Evolutionary conservation across 1,140 invertebrate species (phyloP).

Genomic region (Drosophila virilis): DNA sequence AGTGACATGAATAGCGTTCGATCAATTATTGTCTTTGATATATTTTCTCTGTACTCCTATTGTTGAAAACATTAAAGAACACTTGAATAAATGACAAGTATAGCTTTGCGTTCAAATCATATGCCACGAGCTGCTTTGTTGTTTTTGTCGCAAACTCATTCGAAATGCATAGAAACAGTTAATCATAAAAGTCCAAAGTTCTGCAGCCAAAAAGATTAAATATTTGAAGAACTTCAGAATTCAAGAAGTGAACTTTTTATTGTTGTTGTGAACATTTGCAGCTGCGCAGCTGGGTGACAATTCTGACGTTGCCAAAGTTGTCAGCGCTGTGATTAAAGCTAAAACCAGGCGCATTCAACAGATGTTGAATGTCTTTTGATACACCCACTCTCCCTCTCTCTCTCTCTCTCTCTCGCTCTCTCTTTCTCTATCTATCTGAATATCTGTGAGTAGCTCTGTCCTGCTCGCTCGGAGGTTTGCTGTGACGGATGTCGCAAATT

Average conservation of each 20-base stretch:
- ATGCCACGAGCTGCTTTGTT: slow-evolving; percentile 10
- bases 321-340: slow-evolving; percentile 21
- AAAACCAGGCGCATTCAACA: slow-evolving; percentile 28
- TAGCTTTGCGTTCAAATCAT: no score
- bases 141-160: slow-evolving; percentile 42
- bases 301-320: slow-evolving; percentile 43
- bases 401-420: neutral
- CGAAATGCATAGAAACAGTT: slow-evolving; percentile 61
- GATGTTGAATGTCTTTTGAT: neutral
- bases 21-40: no score
- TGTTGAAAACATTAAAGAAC: neutral
- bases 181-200: slow-evolving; percentile 37
- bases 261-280: slow-evolving; percentile 43
- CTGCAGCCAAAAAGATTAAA: slow-evolving; percentile 36
- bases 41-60: no score
- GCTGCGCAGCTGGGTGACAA: slow-evolving; percentile 41
- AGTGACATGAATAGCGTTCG: no score
- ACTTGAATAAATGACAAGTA: slow-evolving; percentile 62
- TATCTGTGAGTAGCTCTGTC: neutral
- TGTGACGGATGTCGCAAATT: slow-evolving; percentile 73
- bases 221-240: neutral
- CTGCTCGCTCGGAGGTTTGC: neutral
- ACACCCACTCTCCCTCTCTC: neutral
- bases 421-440: neutral
- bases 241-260: slow-evolving; percentile 27